Base-by-base conservation (phyloP, 2,888 invertebrate genomes). In the Patella depressa region DNA sequence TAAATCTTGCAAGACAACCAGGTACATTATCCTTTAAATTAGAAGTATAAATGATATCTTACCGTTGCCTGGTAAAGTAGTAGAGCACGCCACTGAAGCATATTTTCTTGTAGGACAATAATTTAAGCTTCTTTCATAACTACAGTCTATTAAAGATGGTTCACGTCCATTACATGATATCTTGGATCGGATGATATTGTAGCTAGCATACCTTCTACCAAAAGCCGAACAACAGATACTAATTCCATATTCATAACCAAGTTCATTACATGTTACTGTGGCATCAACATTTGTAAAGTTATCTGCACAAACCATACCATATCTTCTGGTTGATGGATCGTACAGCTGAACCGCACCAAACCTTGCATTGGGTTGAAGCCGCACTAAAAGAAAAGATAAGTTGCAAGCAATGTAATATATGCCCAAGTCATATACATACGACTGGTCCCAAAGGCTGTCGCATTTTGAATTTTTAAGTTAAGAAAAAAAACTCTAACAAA, bases 21-120 rank as follows among this genome's bases (percentile, higher is more conserved):
- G 7, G 9, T 7, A 45, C 45, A 9, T 9, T 45, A 45, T 45
- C 45, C 9, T 45, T 45, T 45, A 45, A 45, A 45, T 9, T 45
- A 45, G 45, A 45, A 45, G 45, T 9, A 45, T 45, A 45, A 45
- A 45, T 45, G 45, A 45, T 45, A 45, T 45, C 45, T 72, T 80
- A 87, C 87, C 85, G 73, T 84, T 82, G 71, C 84, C 84, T 9
- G 85, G 85, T 3, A 83, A 83, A 12, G 77, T 77, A 77, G 85
- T 83, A 12, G 87, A 86, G 73, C 87, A 87, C 57, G 85, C 85
- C 15, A 86, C 86, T n/a, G 87, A 85, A 11, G 87, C 87, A 78
- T 87, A 87, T 24, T 86, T 82, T 45, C 79, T 77, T 70, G 85
- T 85, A 0, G 83, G 82, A 78, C 87, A 87, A 34, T 79, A 81